Conservation (phyloP, 2,113 vertebrate species). For the Chionodraco myersi region DNA sequence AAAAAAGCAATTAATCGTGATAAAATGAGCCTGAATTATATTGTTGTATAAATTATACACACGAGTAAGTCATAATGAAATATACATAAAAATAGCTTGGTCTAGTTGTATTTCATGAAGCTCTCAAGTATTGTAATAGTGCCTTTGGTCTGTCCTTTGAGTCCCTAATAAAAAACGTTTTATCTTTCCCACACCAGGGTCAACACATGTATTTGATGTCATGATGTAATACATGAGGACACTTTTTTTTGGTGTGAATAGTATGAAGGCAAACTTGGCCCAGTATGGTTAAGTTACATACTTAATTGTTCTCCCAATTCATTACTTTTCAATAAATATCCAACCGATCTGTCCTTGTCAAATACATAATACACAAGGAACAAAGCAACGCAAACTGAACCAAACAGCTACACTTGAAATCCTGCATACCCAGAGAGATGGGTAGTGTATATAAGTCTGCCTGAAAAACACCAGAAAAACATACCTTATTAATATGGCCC, state of each 20-base stretch:
- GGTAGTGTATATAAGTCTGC: neutral
- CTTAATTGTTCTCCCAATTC: neutral
- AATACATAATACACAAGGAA: neutral
- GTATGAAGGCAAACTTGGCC: neutral
- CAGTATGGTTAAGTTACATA: neutral
- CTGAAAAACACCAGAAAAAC: neutral
- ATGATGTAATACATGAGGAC: neutral
- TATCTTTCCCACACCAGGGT: neutral
- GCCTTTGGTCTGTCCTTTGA: constrained; percentile 15
- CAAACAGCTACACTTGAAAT: neutral
- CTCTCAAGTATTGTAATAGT: constrained; percentile 1
- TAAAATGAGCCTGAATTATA: constrained; percentile 47
- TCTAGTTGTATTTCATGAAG: constrained; percentile 47
- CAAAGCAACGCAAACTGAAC: neutral
- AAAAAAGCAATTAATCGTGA: constrained; percentile 49
- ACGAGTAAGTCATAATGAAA: constrained; percentile 57
- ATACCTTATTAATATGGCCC: neutral
- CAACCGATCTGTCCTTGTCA: too few species aligned
- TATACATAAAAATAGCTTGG: constrained; percentile 59
- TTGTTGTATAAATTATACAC: constrained; percentile 58
- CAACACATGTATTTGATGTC: neutral
- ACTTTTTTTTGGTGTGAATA: neutral
- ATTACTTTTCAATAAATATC: neutral
- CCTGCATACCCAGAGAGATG: neutral
- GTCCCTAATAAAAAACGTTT: neutral